Evolutionary conservation across 1,140 invertebrate species (phyloP), one percentile per base, ranked within the genome.

Genomic region (Heterodera schachtii): DNA sequence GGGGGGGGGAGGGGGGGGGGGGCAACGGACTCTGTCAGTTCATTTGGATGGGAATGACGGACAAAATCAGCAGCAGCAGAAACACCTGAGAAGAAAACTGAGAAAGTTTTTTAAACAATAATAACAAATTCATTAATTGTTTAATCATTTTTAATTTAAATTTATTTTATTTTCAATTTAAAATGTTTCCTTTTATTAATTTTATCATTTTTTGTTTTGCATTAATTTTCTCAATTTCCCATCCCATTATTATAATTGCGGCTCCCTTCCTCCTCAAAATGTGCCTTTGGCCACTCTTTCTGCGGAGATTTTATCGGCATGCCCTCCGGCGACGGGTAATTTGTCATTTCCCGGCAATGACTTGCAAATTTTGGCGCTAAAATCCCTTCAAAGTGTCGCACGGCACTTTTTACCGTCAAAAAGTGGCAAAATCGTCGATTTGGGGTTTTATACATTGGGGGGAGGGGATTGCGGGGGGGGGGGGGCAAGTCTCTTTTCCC

Each of bases 291-390:
- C 13, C 57, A 64, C 11, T 64, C 16, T 11, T 52, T 52, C 52
- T 16, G 52, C 5, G 19, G 19, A 64, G 57, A 64, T 64, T 64
- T 64, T 64, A 64, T 64, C 57, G 16, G 11, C 16, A 16, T 64
- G 3, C 52, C 16, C 57, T 13, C 57, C 57, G 16, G 16, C 57
- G 57, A 19, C 19, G 57, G 57, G 57, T 64, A 64, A 64, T 64
- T 64, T 64, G 57, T 64, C 57, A 64, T 64, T 64, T 64, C 57
- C 16, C 57, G 57, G 11, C 57, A 13, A 64, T 19, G 57, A 64
- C 57, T 64, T 64, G 16, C 57, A 64, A 64, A 64, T 64, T 64
- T 64, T 64, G 57, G 57, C 57, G 57, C 16, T 64, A 64, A 64
- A 64, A 13, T 64, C 57, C 57, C 57, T 19, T 19, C 11, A 64